A percentile compares a stretch with the other conserved stretches of the same genome.
These are phyloP conservation scores for Andrena camellia DNA, from an alignment of 2,888 invertebrate genomes.

Conservation along the genomic window DNA sequence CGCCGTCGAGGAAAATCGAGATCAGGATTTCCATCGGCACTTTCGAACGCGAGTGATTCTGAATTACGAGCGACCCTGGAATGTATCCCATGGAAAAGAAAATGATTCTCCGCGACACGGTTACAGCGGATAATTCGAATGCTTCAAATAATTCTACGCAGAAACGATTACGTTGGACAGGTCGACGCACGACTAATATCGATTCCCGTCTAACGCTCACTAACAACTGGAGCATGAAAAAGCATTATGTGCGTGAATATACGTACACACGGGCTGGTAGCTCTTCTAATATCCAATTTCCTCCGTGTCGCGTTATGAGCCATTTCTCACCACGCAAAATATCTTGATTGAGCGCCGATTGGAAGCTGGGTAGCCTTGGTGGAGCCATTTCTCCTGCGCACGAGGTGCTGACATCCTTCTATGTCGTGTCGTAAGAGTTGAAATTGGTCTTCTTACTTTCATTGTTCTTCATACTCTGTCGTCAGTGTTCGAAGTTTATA, in stretches of 20 bases:
- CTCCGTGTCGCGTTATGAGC: conserved; percentile 49
- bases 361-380: conserved; percentile 2
- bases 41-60: conserved; percentile 21
- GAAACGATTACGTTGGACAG: conserved; percentile 63
- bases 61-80: conserved; percentile 14
- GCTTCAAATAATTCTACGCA: conserved; percentile 50
- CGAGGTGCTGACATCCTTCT: not conserved
- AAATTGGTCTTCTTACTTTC: not conserved
- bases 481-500: not conserved
- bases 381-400: not conserved
- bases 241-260: conserved; percentile 54
- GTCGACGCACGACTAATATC: conserved; percentile 68
- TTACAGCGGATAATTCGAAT: conserved; percentile 15
- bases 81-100: not conserved
- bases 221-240: conserved; percentile 72
- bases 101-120: conserved; percentile 11
- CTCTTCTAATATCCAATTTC: conserved; percentile 66
- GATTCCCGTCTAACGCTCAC: conserved; percentile 69
- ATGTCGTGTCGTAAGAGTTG: not conserved
- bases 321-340: conserved; percentile 51
- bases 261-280: conserved; percentile 37
- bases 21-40: conserved; percentile 8
- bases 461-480: not conserved
- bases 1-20: conserved; percentile 31
- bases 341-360: conserved; percentile 13